Percentiles rank a stretch among this genome's conserved stretches.
Evolutionary conservation across 2,113 vertebrate species (phyloP).

Genomic region (Channa maculata): DNA sequence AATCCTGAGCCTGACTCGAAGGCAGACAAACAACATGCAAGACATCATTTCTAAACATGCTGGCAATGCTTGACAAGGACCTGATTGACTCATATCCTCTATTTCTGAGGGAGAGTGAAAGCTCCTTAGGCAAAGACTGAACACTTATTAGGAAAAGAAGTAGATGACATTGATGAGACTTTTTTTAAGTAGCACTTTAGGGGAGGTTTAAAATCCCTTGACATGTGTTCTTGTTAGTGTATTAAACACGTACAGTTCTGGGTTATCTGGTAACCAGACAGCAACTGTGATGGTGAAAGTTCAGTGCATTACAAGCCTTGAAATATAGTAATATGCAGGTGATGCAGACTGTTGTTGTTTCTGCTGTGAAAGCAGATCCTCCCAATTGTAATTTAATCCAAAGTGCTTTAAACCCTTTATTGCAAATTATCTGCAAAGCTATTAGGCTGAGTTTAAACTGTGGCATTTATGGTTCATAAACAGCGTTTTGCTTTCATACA

Average conservation of each 20-base stretch:
- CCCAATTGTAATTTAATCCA: slow-evolving; percentile 63
- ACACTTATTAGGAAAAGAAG: slow-evolving; percentile 48
- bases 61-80: slow-evolving; percentile 16
- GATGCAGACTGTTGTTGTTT: slow-evolving; percentile 44
- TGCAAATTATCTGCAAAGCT: slow-evolving; percentile 66
- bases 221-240: slow-evolving; percentile 61
- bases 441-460: slow-evolving; percentile 46
- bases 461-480: slow-evolving; percentile 71
- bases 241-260: slow-evolving; percentile 55
- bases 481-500: slow-evolving; percentile 58
- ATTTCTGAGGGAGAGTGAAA: slow-evolving; percentile 42
- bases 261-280: slow-evolving; percentile 46
- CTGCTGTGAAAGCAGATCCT: slow-evolving; percentile 47
- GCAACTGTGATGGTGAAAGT: slow-evolving; percentile 6
- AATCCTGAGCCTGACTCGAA: slow-evolving; percentile 24
- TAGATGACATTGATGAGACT: slow-evolving; percentile 65
- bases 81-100: slow-evolving; percentile 8
- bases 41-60: slow-evolving; percentile 8
- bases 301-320: slow-evolving; percentile 38
- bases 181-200: slow-evolving; percentile 50
- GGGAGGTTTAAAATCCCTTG: slow-evolving; percentile 57
- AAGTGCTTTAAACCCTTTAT: slow-evolving; percentile 61
- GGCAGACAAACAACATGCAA: slow-evolving; percentile 11
- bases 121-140: slow-evolving; percentile 52
- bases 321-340: slow-evolving; percentile 43